Evolutionary conservation across 2,888 invertebrate species (phyloP).

Genomic region (Hirtodrosophila duncani): DNA sequence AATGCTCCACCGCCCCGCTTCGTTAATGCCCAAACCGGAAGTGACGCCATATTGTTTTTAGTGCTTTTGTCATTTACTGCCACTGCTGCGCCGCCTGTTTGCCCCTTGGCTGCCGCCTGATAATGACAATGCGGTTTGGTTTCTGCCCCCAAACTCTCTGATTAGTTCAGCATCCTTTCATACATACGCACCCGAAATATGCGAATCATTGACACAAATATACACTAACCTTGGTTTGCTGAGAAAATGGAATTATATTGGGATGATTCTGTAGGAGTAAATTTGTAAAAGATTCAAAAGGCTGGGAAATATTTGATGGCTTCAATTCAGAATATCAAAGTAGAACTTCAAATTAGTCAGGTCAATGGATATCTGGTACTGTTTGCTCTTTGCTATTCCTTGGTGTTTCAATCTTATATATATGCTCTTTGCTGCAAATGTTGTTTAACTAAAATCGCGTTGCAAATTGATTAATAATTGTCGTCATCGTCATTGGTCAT

Average conservation of each 20-base stretch:
- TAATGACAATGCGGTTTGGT: slow-evolving; percentile 51
- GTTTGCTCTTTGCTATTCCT: slow-evolving; percentile 29
- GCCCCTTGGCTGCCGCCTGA: slow-evolving; percentile 8
- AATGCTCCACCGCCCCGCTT: slow-evolving; percentile 1
- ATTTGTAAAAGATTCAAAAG: too few relatives aligned
- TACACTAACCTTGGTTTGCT: background rate
- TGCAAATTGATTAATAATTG: slow-evolving; percentile 65
- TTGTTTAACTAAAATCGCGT: slow-evolving; percentile 44
- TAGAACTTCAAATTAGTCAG: too few relatives aligned
- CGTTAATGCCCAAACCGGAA: slow-evolving; percentile 63
- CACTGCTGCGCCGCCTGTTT: slow-evolving; percentile 17
- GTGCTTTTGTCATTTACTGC: slow-evolving; percentile 51
- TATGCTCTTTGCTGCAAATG: slow-evolving; percentile 11
- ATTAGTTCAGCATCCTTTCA: too few relatives aligned
- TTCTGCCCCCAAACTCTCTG: slow-evolving; percentile 8
- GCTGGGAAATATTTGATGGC: too few relatives aligned
- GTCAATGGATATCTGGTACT: too few relatives aligned
- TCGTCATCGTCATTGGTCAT: slow-evolving; percentile 44
- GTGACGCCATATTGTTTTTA: slow-evolving; percentile 71
- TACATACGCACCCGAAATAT: too few relatives aligned
- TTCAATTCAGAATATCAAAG: too few relatives aligned
- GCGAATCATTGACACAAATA: slow-evolving; percentile 11
- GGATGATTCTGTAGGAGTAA: too few relatives aligned
- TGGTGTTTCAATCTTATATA: slow-evolving; percentile 15
- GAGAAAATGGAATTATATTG: too few relatives aligned